These are phyloP conservation scores for Aricia agestis DNA, from an alignment of 1,140 invertebrate species.

Conservation along the genomic window DNA sequence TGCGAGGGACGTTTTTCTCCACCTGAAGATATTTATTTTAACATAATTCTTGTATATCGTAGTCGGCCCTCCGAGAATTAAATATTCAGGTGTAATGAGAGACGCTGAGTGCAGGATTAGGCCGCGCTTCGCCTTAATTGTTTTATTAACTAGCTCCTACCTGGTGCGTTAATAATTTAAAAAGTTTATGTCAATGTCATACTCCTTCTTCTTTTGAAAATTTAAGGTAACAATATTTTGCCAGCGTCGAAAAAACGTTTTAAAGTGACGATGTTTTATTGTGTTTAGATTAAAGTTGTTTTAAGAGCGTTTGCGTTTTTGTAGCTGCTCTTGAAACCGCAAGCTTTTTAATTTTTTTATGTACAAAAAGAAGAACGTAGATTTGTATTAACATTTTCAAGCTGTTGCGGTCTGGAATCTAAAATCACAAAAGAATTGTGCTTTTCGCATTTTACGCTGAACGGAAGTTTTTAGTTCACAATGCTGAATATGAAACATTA, in stretches of 20 bases:
- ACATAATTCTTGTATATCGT: constrained; percentile 4
- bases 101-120: neutral
- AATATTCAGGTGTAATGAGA: neutral
- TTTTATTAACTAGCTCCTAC: too few relatives aligned
- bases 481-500: too few relatives aligned
- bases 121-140: neutral
- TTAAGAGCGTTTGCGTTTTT: neutral
- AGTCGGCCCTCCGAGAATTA: neutral
- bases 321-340: neutral
- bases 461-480: neutral
- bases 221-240: too few relatives aligned
- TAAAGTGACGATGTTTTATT: too few relatives aligned
- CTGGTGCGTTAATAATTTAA: neutral
- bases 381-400: neutral
- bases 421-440: neutral
- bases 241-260: too few relatives aligned
- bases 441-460: neutral
- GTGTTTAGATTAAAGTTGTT: neutral
- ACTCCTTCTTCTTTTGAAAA: neutral
- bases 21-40: constrained; percentile 7
- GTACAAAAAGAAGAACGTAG: neutral
- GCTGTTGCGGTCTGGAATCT: neutral
- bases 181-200: neutral
- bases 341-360: neutral
- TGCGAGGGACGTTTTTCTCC: constrained; percentile 2